Conservation (phyloP, 2,113 vertebrate species). For the Camelus dromedarius region DNA sequence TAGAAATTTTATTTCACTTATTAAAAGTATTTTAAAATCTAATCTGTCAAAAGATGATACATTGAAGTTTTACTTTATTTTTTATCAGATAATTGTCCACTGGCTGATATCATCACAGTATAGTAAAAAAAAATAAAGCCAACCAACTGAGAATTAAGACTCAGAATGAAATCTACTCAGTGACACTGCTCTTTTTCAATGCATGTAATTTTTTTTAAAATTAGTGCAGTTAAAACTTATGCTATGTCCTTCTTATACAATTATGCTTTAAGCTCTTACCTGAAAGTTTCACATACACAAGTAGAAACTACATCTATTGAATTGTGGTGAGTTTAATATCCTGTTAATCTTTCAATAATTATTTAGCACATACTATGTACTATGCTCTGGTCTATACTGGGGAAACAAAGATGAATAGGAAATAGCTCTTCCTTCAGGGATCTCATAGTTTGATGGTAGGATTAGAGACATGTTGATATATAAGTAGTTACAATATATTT, state of each 20-base stretch:
- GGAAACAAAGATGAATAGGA: background rate
- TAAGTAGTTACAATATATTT: constrained; percentile 7
- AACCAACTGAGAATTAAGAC: background rate
- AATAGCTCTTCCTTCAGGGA: background rate
- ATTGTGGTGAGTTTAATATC: background rate
- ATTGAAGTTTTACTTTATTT: background rate
- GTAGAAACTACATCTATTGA: background rate
- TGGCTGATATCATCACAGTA: background rate
- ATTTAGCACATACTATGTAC: background rate
- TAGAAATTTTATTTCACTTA: background rate
- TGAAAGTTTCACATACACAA: background rate
- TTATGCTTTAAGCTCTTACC: background rate
- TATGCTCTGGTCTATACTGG: background rate
- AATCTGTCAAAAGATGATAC: background rate
- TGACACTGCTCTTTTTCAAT: background rate
- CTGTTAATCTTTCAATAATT: background rate
- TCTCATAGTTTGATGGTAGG: background rate
- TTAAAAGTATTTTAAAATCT: background rate
- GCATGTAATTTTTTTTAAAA: background rate
- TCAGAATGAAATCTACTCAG: background rate
- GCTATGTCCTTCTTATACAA: background rate
- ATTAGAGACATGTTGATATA: background rate
- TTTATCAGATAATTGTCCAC: background rate
- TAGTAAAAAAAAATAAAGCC: background rate
- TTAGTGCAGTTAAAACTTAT: background rate